Base-by-base conservation (phyloP, 2,888 invertebrate species). In the Neoaliturus tenellus region DNA sequence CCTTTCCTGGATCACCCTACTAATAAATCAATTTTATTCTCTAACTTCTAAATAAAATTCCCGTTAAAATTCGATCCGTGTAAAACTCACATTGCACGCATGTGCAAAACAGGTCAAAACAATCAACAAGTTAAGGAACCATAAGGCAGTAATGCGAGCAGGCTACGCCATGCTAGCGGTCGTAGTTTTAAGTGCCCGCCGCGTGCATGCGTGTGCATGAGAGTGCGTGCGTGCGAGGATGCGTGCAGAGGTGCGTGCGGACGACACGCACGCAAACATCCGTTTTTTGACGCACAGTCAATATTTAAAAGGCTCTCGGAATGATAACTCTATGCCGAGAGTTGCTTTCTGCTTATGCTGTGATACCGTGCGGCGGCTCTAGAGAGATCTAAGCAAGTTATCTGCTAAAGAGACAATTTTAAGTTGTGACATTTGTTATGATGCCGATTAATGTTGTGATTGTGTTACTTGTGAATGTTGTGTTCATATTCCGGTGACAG, bases 201-300 rank as follows among this genome's bases (percentile, higher is more conserved):
- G 3, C n/a, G 3, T 20, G 67, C 3, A 25, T 20, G 62, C 23
- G 55, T 55, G 58, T 58, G 3, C 35, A 33, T 5, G 62, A 14
- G 62, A 4, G n/a, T 23, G 58, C n/a, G 67, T 67, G 33, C 35
- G 55, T 55, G 58, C 23, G 58, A 4, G 58, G 5, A 33, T 67
- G 33, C 35, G 31, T 67, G 67, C n/a, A 5, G n/a, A 55, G 23
- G 67, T n/a, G 67, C 31, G 67, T 51, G 51, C 51, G 51, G 51
- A 3, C 31, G 28, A 62, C 6, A 33, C 35, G 75, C 78, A 78
- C 78, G 78, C 78, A 55, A 75, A 48, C 35, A 31, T 55, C 78
- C 78, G 78, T 55, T 51, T 78, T 55, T 55, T 78, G 78, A 78
- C 78, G 48, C 75, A 51, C 78, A 78, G 78, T 78, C 78, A 55